Conservation (phyloP, 2,113 vertebrate genomes). For the Boulengerochromis microlepis region DNA sequence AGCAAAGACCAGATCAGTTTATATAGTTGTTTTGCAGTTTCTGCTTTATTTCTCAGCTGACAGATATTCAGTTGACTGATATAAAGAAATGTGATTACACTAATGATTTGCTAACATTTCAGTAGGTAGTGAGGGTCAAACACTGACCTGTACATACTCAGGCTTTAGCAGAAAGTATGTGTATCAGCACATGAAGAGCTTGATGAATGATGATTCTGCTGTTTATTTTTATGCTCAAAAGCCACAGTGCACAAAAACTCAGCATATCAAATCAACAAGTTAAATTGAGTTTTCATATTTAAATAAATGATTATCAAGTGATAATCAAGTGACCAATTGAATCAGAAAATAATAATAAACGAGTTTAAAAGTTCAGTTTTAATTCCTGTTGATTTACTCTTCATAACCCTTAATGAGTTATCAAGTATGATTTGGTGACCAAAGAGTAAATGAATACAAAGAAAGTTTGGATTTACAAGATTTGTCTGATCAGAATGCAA, state of each 20-base stretch:
- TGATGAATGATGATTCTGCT: background rate
- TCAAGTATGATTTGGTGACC: background rate
- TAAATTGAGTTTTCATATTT: background rate
- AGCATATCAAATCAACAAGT: background rate
- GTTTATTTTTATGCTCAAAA: background rate
- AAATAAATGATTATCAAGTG: background rate
- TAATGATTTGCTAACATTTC: background rate
- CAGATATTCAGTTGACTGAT: background rate
- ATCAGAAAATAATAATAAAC: fast-evolving
- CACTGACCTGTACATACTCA: background rate
- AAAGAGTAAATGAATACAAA: background rate
- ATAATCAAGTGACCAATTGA: fast-evolving
- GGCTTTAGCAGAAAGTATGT: background rate
- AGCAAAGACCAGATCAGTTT: background rate
- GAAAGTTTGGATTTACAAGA: background rate
- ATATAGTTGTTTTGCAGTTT: background rate
- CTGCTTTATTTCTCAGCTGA: background rate
- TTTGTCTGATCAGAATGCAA: background rate
- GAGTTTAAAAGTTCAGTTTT: background rate
- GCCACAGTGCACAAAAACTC: background rate
- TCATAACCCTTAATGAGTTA: background rate
- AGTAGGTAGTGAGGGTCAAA: background rate
- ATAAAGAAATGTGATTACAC: background rate
- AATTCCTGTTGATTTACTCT: background rate
- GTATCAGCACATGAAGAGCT: background rate